Base-by-base conservation (phyloP, 2,888 invertebrate species). In the Chymomyza amoena region DNA sequence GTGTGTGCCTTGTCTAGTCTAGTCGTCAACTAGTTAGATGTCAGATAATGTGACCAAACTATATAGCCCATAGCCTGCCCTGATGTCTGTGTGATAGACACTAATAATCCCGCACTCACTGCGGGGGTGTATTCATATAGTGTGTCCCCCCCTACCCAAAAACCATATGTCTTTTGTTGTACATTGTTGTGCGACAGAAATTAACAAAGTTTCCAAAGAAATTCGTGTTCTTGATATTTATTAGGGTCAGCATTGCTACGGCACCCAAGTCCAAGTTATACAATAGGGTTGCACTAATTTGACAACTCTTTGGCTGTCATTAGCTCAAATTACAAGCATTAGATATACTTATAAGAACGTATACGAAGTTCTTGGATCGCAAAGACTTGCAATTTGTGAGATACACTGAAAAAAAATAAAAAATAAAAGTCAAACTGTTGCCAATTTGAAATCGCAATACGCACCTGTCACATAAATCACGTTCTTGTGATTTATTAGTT, bases 391-490 rank as follows among this genome's bases (percentile, higher is more conserved):
- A 83, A 86, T 86, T 87, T 87, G 72, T 71, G 60, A 39, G 6
- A 13, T 32, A 70, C 69, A 70, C 75, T 28, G 6, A 9, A 57
- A 18, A 54, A 51, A n/a, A 13, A 51, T 5, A 51, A 16, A 72
- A 81, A 80, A 85, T 85, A 79, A 78, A 77, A 75, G 78, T 70
- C 32, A 59, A 51, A 68, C 87, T 84, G 84, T 87, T 84, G 83
- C 84, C 83, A 84, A 84, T 84, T 87, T 82, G 73, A 84, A 84
- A 84, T 87, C 83, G 83, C 87, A 84, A 84, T 84, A 84, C 83
- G 83, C 83, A 84, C 83, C 83, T 84, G 83, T 87, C 83, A 84
- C 87, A 84, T 84, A 84, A 84, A 84, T 84, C 83, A 87, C 80
- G 73, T 80, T 77, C 77, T 73, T 70, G 83, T 84, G 83, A 84